Base-by-base conservation (phyloP, 2,888 invertebrate species). In the Sinelater perroti region DNA sequence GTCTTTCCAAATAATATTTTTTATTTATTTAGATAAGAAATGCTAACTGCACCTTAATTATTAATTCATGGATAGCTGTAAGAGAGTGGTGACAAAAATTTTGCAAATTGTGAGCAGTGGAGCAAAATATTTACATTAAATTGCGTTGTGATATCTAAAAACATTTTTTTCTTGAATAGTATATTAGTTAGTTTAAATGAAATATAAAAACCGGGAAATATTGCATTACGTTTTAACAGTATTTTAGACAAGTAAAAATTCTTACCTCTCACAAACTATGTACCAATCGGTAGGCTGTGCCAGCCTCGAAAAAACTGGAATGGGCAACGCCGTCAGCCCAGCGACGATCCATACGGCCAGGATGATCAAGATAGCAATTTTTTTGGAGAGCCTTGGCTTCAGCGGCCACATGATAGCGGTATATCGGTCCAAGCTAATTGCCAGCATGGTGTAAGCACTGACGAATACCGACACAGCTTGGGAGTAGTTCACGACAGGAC, bases 371-470 rank as follows among this genome's bases (percentile, higher is more conserved):
- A 87, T 85, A 0, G 91, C 89, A 10, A 84, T 83, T 26, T 83
- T 83, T 72, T 90, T 90, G 16, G 91, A 88, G 72, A 94, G 84
- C 28, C 93, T 82, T 1, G 93, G 93, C 65, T 87, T 83, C 46
- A 96, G 76, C 0, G 95, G 95, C 81, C 91, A 89, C 85, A 95
- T 89, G 59, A 96, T 94, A 45, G 93, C 93, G 75, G 92, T 87
- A 72, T 93, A 95, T 14, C 95, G 85, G 79, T 96, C 95, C 51
- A 93, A 85, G 64, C 93, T 93, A 73, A 96, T 93, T 24, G 94
- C 94, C 20, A 95, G 88, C 68, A 96, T 77, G 0, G 95, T 95
- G 75, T 95, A 95, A 1, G 95, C 93, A 72, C 92, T 92, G 55
- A 95, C 90, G 64, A 90, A 81, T 61, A 90, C 92, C 8, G 90